Conservation (phyloP, 2,888 invertebrate genomes). For the Erpobdella octoculata region DNA sequence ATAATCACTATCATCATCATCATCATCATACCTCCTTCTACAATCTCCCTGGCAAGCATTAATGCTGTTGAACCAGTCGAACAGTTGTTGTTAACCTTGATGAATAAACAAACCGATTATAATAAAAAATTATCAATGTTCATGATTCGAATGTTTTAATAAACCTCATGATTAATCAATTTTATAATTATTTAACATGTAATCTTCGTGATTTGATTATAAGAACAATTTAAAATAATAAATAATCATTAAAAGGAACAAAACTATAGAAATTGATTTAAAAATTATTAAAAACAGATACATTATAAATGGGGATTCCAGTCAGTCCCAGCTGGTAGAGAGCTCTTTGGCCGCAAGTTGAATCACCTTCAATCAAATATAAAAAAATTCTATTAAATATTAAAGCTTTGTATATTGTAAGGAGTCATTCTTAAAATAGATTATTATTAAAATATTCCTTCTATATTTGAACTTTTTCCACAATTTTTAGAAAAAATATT, state of each 20-base stretch:
- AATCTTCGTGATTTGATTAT: not conserved
- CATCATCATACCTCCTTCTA: constrained; percentile 66
- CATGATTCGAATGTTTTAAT: constrained; percentile 23
- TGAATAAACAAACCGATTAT: not conserved
- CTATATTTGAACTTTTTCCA: constrained; percentile 84
- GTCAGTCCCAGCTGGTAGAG: constrained; percentile 88
- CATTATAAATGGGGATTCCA: constrained; percentile 92
- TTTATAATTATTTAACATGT: not conserved
- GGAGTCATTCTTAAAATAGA: not conserved
- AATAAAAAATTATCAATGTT: constrained; percentile 19
- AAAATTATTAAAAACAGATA: constrained; percentile 34
- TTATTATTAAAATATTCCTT: constrained; percentile 59
- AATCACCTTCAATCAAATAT: constrained; percentile 62
- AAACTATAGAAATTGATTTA: not conserved
- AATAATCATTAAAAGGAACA: not conserved
- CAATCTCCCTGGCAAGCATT: constrained; percentile 77
- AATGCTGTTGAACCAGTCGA: constrained; percentile 90
- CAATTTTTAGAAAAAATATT: constrained; percentile 62
- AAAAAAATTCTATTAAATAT: not conserved
- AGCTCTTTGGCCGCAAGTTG: constrained; percentile 87
- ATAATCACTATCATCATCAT: not conserved
- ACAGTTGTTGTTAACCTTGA: constrained; percentile 83
- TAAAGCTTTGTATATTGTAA: not conserved
- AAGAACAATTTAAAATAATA: not conserved
- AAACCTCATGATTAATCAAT: not conserved